phyloP scores from a whole-genome alignment of 2,797 vertebrate species.

The Adrianichthys oophorus region DNA sequence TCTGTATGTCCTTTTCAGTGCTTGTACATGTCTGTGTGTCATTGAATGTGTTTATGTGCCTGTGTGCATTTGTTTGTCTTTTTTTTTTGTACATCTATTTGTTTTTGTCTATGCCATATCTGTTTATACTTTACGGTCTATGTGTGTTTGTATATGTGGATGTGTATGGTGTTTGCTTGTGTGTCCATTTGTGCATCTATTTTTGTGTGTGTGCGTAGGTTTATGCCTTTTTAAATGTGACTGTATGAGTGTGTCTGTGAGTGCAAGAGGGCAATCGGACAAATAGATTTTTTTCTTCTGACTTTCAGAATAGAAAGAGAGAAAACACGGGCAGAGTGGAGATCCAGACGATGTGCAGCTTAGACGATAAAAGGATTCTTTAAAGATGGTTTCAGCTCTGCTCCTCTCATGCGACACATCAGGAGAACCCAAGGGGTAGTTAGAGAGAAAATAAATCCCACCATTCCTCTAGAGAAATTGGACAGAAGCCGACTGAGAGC shows the following conservation, averaged over 20 bases:
- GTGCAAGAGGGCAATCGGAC: conserved; percentile 36
- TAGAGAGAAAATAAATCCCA: conserved; percentile 1
- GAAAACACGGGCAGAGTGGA: conserved; percentile 32
- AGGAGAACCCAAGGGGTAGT: not conserved
- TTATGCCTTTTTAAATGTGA: too few species aligned
- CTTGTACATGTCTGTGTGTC: too few species aligned
- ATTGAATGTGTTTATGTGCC: too few species aligned
- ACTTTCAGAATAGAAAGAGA: conserved; percentile 63
- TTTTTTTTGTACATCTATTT: too few species aligned
- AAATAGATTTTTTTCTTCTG: conserved; percentile 63
- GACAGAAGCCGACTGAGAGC: not conserved
- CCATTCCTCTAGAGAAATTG: not conserved
- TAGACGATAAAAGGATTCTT: conserved; percentile 24
- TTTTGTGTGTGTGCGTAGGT: too few species aligned
- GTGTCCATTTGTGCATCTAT: too few species aligned
- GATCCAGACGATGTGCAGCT: conserved; percentile 6
- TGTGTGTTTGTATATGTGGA: too few species aligned
- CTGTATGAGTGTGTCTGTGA: not conserved
- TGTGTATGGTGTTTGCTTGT: too few species aligned
- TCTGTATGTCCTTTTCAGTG: too few species aligned
- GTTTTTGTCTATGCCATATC: too few species aligned
- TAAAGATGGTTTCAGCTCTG: conserved; percentile 20
- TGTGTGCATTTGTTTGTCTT: too few species aligned
- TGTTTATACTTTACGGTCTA: too few species aligned
- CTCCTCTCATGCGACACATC: conserved; percentile 2